phyloP scores from a whole-genome alignment of 2,888 invertebrate genomes.

The Dynastes maya region DNA sequence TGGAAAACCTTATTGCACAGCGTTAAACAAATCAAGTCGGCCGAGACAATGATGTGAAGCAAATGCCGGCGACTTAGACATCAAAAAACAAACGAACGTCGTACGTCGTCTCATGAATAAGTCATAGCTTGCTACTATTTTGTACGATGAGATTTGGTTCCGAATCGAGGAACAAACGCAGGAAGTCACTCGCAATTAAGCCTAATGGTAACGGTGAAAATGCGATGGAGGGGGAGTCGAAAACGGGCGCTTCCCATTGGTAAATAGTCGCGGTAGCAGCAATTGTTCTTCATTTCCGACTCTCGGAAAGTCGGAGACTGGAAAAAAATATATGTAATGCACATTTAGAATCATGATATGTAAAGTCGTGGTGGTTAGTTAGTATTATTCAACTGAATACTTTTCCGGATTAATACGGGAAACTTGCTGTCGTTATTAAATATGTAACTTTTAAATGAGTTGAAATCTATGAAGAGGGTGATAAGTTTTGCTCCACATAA shows the following conservation, averaged over 20 bases:
- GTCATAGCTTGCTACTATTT: slow-evolving; percentile 38
- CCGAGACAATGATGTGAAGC: slow-evolving; percentile 23
- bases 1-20: not conserved
- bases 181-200: slow-evolving; percentile 61
- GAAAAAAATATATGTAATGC: not conserved
- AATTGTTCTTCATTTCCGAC: slow-evolving; percentile 61
- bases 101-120: slow-evolving; percentile 41
- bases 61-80: slow-evolving; percentile 6
- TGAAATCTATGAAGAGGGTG: not conserved
- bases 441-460: not conserved
- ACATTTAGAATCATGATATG: not conserved
- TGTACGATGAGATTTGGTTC: slow-evolving; percentile 56
- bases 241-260: slow-evolving; percentile 56
- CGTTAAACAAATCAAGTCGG: slow-evolving; percentile 15
- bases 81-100: slow-evolving; percentile 24
- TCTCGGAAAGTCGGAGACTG: slow-evolving; percentile 61
- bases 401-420: not conserved
- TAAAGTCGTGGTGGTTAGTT: slow-evolving; percentile 7
- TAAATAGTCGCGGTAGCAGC: slow-evolving; percentile 42
- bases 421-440: not conserved
- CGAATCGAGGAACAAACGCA: slow-evolving; percentile 58
- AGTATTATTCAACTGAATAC: not conserved
- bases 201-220: slow-evolving; percentile 59
- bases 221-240: slow-evolving; percentile 49
- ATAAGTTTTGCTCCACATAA: not conserved